Base-by-base conservation (phyloP, 1,140 invertebrate genomes). In the Pomacea maculata region DNA sequence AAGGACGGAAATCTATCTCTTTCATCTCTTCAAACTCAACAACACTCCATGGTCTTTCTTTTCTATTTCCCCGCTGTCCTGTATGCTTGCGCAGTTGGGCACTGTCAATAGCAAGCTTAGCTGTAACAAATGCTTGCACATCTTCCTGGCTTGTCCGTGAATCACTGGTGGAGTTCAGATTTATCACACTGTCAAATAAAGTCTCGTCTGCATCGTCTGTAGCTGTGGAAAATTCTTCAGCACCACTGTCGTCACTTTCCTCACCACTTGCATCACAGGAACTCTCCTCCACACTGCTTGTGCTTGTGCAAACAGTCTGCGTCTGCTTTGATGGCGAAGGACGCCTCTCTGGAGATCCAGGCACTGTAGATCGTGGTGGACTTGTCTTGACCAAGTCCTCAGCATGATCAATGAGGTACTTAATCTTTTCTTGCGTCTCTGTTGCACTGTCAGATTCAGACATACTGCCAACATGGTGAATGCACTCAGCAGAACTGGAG, bases 241-340 rank as follows among this genome's bases (percentile, higher is more conserved):
- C 29, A 29, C 45, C 72, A 75, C 80, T 82, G 52, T 84, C 83
- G 34, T 90, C 87, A 55, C 93, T 95, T 81, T 96, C 96, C 92
- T 97, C 96, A 34, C 96, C 95, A 83, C 96, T 97, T 0, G 96
- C 96, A 89, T 98, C 96, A 90, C 96, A 97, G 9, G 89, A 90
- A 68, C 86, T 87, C 73, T 88, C 87, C 67, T 88, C 87, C 67
- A 88, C 85, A 67, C 79, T 80, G 79, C 81, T 83, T 64, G 79
- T 80, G 68, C 77, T 82, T 64, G 67, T 78, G 19, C 68, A 57
- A 45, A 82, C 71, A 34, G 84, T 83, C 76, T 82, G 79, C 9
- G 82, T 83, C 29, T 85, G 80, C 61, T 85, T 85, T 19, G 75
- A 80, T 55, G 84, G 82, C 10, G 82, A 80, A 63, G 25, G 29